Evolutionary conservation across 2,888 invertebrate species (phyloP), one percentile per base, ranked within the genome.

Genomic region (Trichopria drosophilae): DNA sequence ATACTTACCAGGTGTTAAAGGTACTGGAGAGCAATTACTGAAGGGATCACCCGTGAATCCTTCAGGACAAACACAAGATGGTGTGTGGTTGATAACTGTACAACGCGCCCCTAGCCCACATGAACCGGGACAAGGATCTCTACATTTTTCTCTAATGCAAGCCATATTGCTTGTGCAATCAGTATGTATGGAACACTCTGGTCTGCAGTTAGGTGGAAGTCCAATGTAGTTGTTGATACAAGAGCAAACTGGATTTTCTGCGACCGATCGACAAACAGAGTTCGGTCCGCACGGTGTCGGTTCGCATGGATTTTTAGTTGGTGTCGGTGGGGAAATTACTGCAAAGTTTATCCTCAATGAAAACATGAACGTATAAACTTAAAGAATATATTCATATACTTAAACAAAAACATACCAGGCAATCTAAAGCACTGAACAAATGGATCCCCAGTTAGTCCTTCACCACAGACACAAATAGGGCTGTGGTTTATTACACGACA

Each of bases 141-240:
- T 79, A 69, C 89, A 89, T 78, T 87, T 87, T 65, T 84, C 83
- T 72, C 86, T 84, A 16, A 85, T 80, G 66, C 90, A 90, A 9
- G 89, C 88, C 64, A 80, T 76, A 68, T 86, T 82, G 40, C 84
- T 83, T 7, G 85, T 76, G 69, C 91, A 92, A 69, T 92, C 91
- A 2, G 86, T 83, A 72, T 88, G 89, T 36, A 88, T 78, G 28
- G 87, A 78, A 70, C 92, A 92, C 77, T 91, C 90, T 1, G 89
- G 89, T 58, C 85, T 82, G 67, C 91, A 91, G 53, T 79, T 79
- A 23, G 78, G 81, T 34, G 83, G 82, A 22, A 78, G 66, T 23
- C 77, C 77, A 42, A 61, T 65, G 49, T 71, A 67, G 45, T 69
- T 68, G 13, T 71, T 65, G 12, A 71, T 64, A 60, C 77, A 77